Evolutionary conservation across 2,888 invertebrate genomes (phyloP), one percentile per base, ranked within the genome.

Genomic region (Lycaena phlaeas): DNA sequence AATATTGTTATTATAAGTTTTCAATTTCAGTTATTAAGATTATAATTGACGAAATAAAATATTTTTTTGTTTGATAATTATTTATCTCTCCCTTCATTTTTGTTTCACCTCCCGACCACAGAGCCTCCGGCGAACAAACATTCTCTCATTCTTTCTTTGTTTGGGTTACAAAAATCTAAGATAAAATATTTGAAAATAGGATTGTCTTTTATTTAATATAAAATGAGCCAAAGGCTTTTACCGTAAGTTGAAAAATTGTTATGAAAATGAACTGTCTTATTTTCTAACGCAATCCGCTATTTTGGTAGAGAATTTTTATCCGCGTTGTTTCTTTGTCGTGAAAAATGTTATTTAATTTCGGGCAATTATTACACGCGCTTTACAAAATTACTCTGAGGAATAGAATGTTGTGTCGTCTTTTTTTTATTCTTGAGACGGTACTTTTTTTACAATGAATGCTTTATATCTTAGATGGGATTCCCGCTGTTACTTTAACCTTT

Each of bases 351-450:
- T 82, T 81, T 81, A 79, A 82, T 82, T 81, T 75, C 58, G 53
- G 64, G 73, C 79, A 82, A 81, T 82, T 77, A 82, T 82, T 81
- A 78, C 77, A 75, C 69, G 73, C 76, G 75, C 74, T 81, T 72
- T 73, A 68, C 76, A 66, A 68, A 79, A 82, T 82, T 82, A 81
- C 82, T 78, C 79, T 53, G 71, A 79, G 81, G 81, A 76, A 81
- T 78, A 75, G 65, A 64, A 67, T 59, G 64, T 64, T 63, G 64
- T 65, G 69, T 70, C 66, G 69, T 66, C n/a, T n/a, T n/a, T n/a
- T 69, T 75, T 74, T 73, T 72, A 66, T 53, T 67, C 65, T 51
- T 53, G 56, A 52, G 59, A 61, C 59, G 61, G 59, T 61, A 59
- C 53, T 61, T 68, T 68, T 68, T 66, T 59, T 61, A 67, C 68